Percentiles rank a stretch among this genome's conserved stretches.
These are phyloP conservation scores for Pandemis cinnamomeana DNA, from an alignment of 2,888 invertebrate species.

Conservation along the genomic window DNA sequence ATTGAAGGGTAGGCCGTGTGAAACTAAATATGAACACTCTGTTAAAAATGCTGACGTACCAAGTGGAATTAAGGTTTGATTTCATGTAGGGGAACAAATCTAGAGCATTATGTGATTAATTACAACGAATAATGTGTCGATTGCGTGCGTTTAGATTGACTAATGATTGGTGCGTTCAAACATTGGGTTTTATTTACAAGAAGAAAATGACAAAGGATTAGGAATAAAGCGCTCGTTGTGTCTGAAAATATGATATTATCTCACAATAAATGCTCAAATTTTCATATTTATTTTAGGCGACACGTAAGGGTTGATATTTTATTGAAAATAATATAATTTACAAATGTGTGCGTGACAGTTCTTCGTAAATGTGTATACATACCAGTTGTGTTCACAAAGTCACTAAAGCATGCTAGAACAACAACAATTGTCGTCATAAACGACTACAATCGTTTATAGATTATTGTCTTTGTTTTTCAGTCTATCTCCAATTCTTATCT, in stretches of 20 bases:
- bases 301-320: neutral
- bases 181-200: conserved; percentile 35
- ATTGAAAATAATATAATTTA: no score
- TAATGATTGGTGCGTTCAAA: conserved; percentile 39
- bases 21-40: conserved; percentile 40
- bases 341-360: no score
- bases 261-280: neutral
- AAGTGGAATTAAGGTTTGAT: conserved; percentile 47
- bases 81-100: neutral
- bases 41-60: conserved; percentile 41
- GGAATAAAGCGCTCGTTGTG: conserved; percentile 18
- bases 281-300: neutral
- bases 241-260: conserved; percentile 16
- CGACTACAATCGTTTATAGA: no score
- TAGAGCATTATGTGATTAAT: conserved; percentile 66
- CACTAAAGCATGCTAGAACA: no score
- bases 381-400: no score
- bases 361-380: no score
- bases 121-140: conserved; percentile 65
- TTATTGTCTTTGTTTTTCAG: no score
- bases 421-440: no score
- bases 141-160: conserved; percentile 57
- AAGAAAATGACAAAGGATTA: conserved; percentile 13
- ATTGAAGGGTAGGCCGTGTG: conserved; percentile 57
- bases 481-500: no score